These are phyloP conservation scores for Heliconius ethilla DNA, from an alignment of 2,888 invertebrate species.

Conservation along the genomic window DNA sequence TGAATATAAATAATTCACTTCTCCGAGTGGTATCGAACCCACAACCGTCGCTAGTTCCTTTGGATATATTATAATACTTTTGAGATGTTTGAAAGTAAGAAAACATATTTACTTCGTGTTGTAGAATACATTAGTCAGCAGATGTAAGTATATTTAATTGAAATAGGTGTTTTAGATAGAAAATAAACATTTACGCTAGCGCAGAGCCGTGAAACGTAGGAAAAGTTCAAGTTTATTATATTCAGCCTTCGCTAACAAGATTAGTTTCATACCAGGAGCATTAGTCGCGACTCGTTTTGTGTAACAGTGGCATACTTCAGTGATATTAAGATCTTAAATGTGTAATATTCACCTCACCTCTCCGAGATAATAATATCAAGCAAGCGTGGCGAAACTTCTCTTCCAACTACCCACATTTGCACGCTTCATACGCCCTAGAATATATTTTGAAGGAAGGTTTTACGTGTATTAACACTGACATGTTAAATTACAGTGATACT, in stretches of 20 bases:
- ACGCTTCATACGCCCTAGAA: not conserved
- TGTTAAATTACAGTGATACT: conserved; percentile 13
- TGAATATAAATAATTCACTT: too few relatives aligned
- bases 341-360: not conserved
- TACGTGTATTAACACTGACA: conserved; percentile 17
- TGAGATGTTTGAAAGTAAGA: not conserved
- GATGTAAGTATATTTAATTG: not conserved
- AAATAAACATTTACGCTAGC: not conserved
- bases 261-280: not conserved
- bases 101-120: not conserved
- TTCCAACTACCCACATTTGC: conserved; percentile 1
- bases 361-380: not conserved
- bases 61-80: too few relatives aligned
- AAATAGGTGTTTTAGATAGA: not conserved
- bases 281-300: conserved; percentile 10
- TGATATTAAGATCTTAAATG: not conserved
- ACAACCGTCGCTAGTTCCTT: too few relatives aligned
- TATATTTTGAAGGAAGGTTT: conserved; percentile 13
- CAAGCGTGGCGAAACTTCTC: not conserved
- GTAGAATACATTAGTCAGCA: not conserved
- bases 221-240: conserved; percentile 18
- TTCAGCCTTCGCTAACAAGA: conserved; percentile 18
- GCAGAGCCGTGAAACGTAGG: not conserved
- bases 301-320: not conserved
- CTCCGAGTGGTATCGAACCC: too few relatives aligned